Base-by-base conservation (phyloP, 2,113 vertebrate genomes). In the Dicerorhinus sumatrensis region DNA sequence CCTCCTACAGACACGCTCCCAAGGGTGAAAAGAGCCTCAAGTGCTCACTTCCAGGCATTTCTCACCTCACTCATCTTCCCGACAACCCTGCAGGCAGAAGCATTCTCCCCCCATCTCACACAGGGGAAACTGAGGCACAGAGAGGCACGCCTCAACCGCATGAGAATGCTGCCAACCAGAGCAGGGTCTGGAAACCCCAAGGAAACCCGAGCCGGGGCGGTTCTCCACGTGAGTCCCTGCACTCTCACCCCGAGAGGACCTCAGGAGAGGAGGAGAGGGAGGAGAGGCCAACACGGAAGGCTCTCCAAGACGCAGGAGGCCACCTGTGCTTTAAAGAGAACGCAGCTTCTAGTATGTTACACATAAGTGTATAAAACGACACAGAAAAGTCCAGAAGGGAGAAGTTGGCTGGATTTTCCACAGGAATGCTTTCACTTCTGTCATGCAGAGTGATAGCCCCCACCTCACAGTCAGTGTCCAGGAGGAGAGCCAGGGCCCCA, bases 361-460 rank as follows among this genome's bases (percentile, higher is more conserved):
- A 25, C 1, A 9, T 1, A 20, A 3, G 8, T 6, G 12, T 0
- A 10, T 1, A 2, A 2, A 16, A 2, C 13, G 3, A 7, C 25
- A 1, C 9, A 2, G 51, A 31, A 14, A 8, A 1, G 33, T 11
- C 48, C 31, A 18, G 48, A 6, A 17, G 1, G 39, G 21, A 56
- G 31, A 33, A 21, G 56, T 17, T 7, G 31, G 58, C 33, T 11
- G 62, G 39, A 3, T 6, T 31, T 62, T 3, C 39, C n/a, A 14
- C 5, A 7, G 31, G 39, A 51, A 31, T 46, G 31, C 54, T 11
- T 58, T 31, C 25, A 3, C 4, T 17, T 36, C 51, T 72, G 39
- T 17, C 6, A 12, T 1, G 54, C 84, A 21, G 5, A 2, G 11
- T 3, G 51, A 36, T 3, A 5, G 21, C 25, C 70, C 7, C 13